Percentiles rank a stretch among this genome's conserved stretches.
Conservation (phyloP, 1,140 invertebrate genomes). For the Cydia splendana region DNA sequence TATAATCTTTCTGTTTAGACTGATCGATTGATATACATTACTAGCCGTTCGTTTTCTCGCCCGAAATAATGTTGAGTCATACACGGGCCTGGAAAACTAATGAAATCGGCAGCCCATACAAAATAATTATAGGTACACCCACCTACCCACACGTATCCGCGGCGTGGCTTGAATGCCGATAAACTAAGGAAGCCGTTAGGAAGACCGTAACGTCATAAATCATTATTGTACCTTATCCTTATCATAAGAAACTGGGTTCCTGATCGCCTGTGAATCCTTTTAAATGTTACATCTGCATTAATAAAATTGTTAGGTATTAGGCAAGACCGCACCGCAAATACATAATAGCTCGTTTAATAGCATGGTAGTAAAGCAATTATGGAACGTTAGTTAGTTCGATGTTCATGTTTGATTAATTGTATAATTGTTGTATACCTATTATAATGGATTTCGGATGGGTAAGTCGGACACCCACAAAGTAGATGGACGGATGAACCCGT, state of each 20-base stretch:
- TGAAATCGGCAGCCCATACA: constrained; percentile 12
- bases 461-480: no score
- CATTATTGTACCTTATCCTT: neutral
- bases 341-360: no score
- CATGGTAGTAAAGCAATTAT: no score
- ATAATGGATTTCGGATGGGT: no score
- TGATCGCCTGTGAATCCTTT: neutral
- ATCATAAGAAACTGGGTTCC: neutral
- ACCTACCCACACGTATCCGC: constrained; percentile 13
- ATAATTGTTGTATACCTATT: no score
- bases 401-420: no score
- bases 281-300: neutral
- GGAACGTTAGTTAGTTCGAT: no score
- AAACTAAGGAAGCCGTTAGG: constrained; percentile 22
- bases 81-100: constrained; percentile 27
- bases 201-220: neutral
- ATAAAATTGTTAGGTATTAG: no score
- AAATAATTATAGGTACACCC: constrained; percentile 17
- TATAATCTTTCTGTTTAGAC: neutral
- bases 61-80: constrained; percentile 29
- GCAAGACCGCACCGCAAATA: no score
- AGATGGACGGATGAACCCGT: no score
- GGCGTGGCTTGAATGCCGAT: constrained; percentile 10
- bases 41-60: constrained; percentile 11
- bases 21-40: constrained; percentile 11